phyloP scores from a whole-genome alignment of 2,797 vertebrate genomes.

The Danio kyathit region DNA sequence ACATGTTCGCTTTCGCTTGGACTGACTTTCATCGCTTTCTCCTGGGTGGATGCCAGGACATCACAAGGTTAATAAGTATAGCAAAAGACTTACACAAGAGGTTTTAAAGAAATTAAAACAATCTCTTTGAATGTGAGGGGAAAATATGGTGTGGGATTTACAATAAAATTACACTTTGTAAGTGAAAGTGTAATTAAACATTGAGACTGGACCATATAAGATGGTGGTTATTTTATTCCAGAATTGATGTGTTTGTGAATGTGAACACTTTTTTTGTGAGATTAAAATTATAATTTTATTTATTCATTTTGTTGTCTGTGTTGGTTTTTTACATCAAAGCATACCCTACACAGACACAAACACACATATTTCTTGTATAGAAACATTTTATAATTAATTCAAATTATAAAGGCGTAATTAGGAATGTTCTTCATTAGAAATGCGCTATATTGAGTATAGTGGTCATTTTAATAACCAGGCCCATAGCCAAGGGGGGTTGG shows the following conservation, averaged over 20 bases:
- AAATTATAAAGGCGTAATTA: neutral
- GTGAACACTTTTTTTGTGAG: neutral
- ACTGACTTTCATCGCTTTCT: slow-evolving; percentile 83
- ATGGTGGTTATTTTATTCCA: neutral
- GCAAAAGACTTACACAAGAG: slow-evolving; percentile 73
- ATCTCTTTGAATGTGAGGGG: neutral
- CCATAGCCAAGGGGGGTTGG: no score
- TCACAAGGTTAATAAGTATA: slow-evolving; percentile 80
- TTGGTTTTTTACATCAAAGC: neutral
- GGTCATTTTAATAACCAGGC: no score
- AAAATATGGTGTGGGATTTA: neutral
- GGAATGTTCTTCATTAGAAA: neutral
- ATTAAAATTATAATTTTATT: neutral
- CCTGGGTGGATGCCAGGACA: slow-evolving; percentile 82
- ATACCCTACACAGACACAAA: neutral
- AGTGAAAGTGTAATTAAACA: neutral
- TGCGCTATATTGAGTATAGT: no score
- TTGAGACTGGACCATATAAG: neutral
- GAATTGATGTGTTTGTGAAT: slow-evolving; percentile 4
- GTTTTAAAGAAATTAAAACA: slow-evolving; percentile 72
- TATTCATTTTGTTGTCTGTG: neutral
- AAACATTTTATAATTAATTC: neutral
- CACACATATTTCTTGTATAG: neutral
- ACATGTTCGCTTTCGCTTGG: slow-evolving; percentile 80
- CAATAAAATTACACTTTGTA: neutral